Percentiles rank a stretch among this genome's conserved stretches.
phyloP scores from a whole-genome alignment of 2,113 vertebrate genomes.

The Pygoscelis antarcticus region DNA sequence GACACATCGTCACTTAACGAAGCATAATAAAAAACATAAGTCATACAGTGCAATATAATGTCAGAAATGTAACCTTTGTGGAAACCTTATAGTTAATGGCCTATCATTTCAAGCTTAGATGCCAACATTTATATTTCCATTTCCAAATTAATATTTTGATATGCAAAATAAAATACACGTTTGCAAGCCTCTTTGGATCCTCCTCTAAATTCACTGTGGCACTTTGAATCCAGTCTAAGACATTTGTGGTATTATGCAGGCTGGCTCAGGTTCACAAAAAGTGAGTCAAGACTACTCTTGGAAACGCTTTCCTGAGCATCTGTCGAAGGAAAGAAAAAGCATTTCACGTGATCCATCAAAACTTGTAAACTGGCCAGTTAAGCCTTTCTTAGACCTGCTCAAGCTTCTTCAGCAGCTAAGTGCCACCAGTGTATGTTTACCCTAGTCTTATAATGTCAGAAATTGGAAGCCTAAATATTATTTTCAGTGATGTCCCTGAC shows the following conservation, averaged over 20 bases:
- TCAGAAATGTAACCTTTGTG: neutral
- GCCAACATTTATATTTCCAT: neutral
- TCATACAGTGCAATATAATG: rapidly evolving
- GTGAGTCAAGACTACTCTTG: rapidly evolving
- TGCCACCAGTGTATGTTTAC: neutral
- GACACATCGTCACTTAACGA: neutral
- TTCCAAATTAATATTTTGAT: neutral
- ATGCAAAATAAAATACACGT: neutral
- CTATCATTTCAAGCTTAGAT: neutral
- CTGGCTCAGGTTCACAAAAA: neutral
- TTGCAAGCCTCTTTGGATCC: neutral
- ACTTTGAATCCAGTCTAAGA: neutral
- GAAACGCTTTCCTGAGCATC: neutral
- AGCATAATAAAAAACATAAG: neutral
- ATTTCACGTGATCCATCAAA: neutral
- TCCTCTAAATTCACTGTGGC: neutral
- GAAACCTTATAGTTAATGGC: rapidly evolving
- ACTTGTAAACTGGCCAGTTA: neutral
- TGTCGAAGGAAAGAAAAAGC: neutral
- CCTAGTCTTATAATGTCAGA: neutral
- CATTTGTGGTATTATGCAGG: neutral
- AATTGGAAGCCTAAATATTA: neutral
- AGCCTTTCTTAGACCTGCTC: neutral
- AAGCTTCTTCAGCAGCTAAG: neutral
- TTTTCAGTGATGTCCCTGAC: neutral